These are phyloP conservation scores for Onthophagus sagittarius DNA, from an alignment of 2,888 invertebrate genomes.

Conservation along the genomic window DNA sequence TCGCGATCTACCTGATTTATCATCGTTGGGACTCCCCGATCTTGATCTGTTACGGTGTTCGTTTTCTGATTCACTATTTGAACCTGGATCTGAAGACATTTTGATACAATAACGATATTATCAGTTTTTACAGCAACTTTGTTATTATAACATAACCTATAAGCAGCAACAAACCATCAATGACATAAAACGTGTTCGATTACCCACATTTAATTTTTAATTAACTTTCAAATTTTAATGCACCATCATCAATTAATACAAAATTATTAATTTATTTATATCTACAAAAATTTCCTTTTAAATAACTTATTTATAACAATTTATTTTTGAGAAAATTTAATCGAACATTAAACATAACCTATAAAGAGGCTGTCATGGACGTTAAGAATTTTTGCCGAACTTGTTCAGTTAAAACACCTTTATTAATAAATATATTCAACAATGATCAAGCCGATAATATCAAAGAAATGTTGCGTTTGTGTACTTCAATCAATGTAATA, in stretches of 20 bases:
- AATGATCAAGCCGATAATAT: slow-evolving; percentile 31
- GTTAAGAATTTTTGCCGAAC: slow-evolving; percentile 31
- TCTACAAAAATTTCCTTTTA: background rate
- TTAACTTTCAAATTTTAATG: no score
- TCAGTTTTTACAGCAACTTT: no score
- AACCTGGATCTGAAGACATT: slow-evolving; percentile 51
- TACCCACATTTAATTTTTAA: no score
- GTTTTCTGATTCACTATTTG: slow-evolving; percentile 44
- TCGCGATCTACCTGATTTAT: slow-evolving; percentile 19
- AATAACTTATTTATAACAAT: background rate
- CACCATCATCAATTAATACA: background rate
- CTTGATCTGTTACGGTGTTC: slow-evolving; percentile 41
- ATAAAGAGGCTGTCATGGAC: background rate
- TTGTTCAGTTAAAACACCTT: slow-evolving; percentile 31
- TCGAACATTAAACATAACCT: background rate
- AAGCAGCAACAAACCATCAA: no score
- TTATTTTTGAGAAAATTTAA: background rate
- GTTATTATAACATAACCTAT: background rate
- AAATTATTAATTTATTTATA: background rate
- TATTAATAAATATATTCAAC: slow-evolving; percentile 30
- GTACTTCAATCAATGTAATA: slow-evolving; percentile 35
- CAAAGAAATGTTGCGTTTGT: slow-evolving; percentile 34
- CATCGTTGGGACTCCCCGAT: slow-evolving; percentile 25
- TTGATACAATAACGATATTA: background rate
- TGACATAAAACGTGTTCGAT: no score